Conservation (phyloP, 1,140 invertebrate species). For the Cardiocondyla obscurior region DNA sequence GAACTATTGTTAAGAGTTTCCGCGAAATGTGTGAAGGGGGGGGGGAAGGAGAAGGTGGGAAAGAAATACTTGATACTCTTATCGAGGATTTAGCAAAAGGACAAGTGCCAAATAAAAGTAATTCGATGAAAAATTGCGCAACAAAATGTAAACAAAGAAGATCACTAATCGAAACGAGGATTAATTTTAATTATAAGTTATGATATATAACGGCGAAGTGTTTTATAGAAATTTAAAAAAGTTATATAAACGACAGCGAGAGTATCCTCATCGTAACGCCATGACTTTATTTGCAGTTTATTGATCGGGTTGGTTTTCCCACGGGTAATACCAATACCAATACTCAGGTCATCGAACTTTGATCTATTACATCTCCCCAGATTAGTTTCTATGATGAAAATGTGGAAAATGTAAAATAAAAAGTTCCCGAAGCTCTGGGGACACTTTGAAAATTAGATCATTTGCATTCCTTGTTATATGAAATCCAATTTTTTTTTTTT, state of each 20-base stretch:
- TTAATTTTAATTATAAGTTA: background rate
- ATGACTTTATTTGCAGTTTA: slow-evolving; percentile 61
- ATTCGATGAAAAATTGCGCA: background rate
- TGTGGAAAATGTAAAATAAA: slow-evolving; percentile 76
- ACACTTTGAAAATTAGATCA: slow-evolving; percentile 80
- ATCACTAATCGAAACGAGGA: background rate
- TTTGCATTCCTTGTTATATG: slow-evolving; percentile 74
- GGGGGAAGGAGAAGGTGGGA: background rate
- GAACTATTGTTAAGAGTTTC: slow-evolving; percentile 48
- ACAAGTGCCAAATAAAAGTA: background rate
- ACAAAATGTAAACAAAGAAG: background rate
- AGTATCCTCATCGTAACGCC: slow-evolving; percentile 14
- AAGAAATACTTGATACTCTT: background rate
- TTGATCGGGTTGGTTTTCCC: slow-evolving; percentile 67
- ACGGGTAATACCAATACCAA: slow-evolving; percentile 46
- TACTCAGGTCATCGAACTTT: slow-evolving; percentile 71
- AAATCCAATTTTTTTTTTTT: slow-evolving; percentile 36
- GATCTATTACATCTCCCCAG: slow-evolving; percentile 77
- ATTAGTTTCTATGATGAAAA: slow-evolving; percentile 78
- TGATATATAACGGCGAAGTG: background rate
- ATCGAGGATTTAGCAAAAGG: background rate
- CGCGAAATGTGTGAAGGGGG: background rate
- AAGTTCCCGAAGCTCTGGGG: slow-evolving; percentile 69
- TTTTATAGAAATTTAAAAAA: slow-evolving; percentile 1
- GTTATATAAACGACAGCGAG: background rate